These are phyloP conservation scores for Eupithecia centaureata DNA, from an alignment of 2,888 invertebrate species.

Conservation along the genomic window DNA sequence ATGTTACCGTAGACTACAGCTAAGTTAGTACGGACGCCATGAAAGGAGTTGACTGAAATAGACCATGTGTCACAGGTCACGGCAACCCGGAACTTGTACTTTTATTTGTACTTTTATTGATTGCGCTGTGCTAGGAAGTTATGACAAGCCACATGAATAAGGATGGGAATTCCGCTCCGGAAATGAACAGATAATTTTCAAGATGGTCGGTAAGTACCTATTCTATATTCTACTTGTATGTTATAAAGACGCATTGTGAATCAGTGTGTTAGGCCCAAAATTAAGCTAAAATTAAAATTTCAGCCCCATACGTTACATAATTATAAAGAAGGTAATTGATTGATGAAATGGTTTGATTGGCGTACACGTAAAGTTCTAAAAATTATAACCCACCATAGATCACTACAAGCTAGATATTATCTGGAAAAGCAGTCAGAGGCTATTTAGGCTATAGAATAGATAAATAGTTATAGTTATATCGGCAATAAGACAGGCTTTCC, in stretches of 20 bases:
- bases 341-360: no score
- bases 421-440: neutral
- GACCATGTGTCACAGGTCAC: constrained; percentile 53
- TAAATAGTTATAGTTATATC: neutral
- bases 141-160: constrained; percentile 23
- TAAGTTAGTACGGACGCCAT: neutral
- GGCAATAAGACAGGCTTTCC: neutral
- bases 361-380: neutral
- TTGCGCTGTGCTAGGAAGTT: constrained; percentile 37
- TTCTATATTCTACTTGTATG: neutral
- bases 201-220: neutral
- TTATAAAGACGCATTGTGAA: neutral
- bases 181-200: constrained; percentile 5
- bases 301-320: no score
- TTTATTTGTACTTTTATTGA: constrained; percentile 65
- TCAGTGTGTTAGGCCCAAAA: neutral
- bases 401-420: neutral
- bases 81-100: constrained; percentile 62
- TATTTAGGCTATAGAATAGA: neutral
- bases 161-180: constrained; percentile 40
- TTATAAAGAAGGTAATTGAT: no score
- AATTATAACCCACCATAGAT: no score
- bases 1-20: neutral
- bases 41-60: constrained; percentile 38
- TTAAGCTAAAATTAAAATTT: neutral